Conservation (phyloP, 2,888 invertebrate species). For the Diadegma fenestrale region DNA sequence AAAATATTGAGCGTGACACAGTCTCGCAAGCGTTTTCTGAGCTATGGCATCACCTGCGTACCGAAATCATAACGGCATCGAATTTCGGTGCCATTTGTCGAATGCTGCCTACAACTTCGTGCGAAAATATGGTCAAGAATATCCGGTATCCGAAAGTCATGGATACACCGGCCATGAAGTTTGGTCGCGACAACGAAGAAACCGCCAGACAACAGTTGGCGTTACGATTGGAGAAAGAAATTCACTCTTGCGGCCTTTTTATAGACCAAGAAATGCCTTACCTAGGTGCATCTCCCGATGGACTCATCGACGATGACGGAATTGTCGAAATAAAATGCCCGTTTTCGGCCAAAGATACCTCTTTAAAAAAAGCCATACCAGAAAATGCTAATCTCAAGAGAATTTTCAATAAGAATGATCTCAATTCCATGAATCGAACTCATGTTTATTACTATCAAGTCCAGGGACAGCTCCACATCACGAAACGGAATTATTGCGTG, state of each 20-base stretch:
- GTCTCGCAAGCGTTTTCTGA: conserved; percentile 34
- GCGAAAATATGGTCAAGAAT: conserved; percentile 51
- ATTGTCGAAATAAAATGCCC: conserved; percentile 72
- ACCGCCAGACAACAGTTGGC: conserved; percentile 52
- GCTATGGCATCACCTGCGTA: conserved; percentile 36
- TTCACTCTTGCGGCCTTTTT: conserved; percentile 72
- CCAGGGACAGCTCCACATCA: conserved; percentile 71
- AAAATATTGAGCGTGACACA: conserved; percentile 43
- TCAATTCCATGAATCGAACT: conserved; percentile 54
- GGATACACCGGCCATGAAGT: conserved; percentile 59
- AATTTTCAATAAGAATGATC: conserved; percentile 33
- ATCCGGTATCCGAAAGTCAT: conserved; percentile 65
- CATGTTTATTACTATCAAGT: conserved; percentile 70
- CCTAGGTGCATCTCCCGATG: conserved; percentile 72
- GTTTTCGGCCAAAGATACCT: no score
- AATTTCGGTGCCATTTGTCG: conserved; percentile 67
- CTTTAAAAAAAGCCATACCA: no score
- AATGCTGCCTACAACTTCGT: conserved; percentile 59
- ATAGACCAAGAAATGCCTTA: conserved; percentile 69
- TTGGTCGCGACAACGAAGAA: conserved; percentile 67
- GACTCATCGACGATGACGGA: conserved; percentile 68
- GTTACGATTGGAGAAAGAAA: conserved; percentile 50
- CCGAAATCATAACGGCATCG: conserved; percentile 67
- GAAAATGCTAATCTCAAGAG: no score
- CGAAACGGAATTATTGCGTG: conserved; percentile 58